A percentile compares a stretch with the other conserved stretches of the same genome.
Evolutionary conservation across 2,797 vertebrate genomes (phyloP).

Genomic region (Gouania willdenowi): DNA sequence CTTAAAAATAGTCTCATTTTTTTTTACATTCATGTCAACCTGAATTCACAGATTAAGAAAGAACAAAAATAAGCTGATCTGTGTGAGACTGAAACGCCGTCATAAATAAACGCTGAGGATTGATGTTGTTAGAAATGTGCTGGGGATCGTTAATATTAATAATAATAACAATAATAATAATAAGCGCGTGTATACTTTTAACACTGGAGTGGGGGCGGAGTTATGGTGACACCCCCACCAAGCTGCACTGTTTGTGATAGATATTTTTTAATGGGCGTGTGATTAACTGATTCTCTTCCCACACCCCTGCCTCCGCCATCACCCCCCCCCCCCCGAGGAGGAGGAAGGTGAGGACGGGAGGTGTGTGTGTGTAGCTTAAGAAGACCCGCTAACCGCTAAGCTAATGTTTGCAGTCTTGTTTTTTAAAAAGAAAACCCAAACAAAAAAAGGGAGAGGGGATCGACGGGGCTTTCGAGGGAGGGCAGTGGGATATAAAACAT

Average conservation of each 20-base stretch:
- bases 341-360: constrained; percentile 19
- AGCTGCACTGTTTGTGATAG: constrained; percentile 39
- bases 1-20: constrained; percentile 76
- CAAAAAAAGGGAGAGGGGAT: constrained; percentile 34
- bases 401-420: constrained; percentile 60
- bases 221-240: constrained; percentile 21
- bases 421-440: constrained; percentile 40
- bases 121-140: too few species aligned
- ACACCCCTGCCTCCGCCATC: constrained; percentile 2
- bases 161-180: constrained; percentile 56
- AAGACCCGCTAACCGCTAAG: too few species aligned
- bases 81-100: constrained; percentile 74
- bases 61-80: too few species aligned
- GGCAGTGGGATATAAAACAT: constrained; percentile 48
- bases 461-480: constrained; percentile 24
- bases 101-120: constrained; percentile 80
- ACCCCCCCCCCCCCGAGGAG: constrained; percentile 9
- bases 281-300: constrained; percentile 1
- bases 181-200: too few species aligned
- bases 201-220: constrained; percentile 14
- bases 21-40: constrained; percentile 88
- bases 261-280: constrained; percentile 36
- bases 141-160: constrained; percentile 65
- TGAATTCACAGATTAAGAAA: constrained; percentile 79
- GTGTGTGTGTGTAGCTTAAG: too few species aligned